phyloP scores from a whole-genome alignment of 1,140 invertebrate genomes.

The Pogonus chalceus region DNA sequence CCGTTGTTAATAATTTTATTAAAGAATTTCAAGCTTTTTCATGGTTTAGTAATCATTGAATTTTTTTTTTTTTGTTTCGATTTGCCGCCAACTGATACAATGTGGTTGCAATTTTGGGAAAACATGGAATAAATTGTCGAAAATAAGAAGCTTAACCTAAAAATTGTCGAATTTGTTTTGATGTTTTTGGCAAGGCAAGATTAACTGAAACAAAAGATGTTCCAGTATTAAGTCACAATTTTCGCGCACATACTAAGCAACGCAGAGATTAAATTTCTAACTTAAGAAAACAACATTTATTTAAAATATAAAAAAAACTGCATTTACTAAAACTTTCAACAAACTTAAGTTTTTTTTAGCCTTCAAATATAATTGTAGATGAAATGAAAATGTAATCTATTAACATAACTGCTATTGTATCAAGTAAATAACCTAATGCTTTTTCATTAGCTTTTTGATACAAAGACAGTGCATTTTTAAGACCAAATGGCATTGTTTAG shows the following conservation, averaged over 20 bases:
- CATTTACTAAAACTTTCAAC: neutral
- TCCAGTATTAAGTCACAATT: neutral
- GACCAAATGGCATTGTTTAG: slow-evolving; percentile 14
- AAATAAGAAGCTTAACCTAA: slow-evolving; percentile 24
- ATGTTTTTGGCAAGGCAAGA: neutral
- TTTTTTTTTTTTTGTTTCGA: too few relatives aligned
- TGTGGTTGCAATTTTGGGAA: slow-evolving; percentile 18
- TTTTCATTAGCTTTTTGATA: neutral
- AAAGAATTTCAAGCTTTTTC: too few relatives aligned
- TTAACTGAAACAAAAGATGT: neutral
- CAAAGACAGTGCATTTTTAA: slow-evolving; percentile 12
- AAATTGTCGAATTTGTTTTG: slow-evolving; percentile 17
- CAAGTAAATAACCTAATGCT: too few relatives aligned
- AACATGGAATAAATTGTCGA: slow-evolving; percentile 20
- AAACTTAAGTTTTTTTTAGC: neutral
- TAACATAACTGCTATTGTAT: too few relatives aligned
- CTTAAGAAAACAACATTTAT: neutral
- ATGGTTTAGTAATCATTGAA: too few relatives aligned
- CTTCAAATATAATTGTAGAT: too few relatives aligned
- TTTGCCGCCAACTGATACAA: too few relatives aligned
- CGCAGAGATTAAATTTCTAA: too few relatives aligned
- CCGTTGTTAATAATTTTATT: too few relatives aligned
- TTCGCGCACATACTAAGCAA: neutral
- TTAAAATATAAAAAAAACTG: neutral
- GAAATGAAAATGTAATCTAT: too few relatives aligned